A percentile compares a stretch with the other conserved stretches of the same genome.
phyloP scores from a whole-genome alignment of 2,113 vertebrate genomes.

The Eolophus roseicapilla region DNA sequence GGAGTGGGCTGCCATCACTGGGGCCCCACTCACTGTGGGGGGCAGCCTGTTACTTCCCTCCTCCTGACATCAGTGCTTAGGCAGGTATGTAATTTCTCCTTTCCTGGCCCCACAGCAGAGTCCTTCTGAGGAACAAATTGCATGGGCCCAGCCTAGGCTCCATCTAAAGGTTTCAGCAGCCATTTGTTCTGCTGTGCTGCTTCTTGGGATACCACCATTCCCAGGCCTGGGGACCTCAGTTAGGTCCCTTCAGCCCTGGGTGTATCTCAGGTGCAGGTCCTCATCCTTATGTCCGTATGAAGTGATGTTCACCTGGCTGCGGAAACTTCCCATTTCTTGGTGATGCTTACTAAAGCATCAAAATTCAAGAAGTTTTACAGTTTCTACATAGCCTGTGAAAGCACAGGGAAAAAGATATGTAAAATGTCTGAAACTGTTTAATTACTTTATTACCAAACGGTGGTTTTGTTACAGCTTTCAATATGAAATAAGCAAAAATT shows the following conservation, averaged over 20 bases:
- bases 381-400: not conserved
- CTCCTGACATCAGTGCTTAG: accelerated
- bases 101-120: not conserved
- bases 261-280: not conserved
- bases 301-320: not conserved
- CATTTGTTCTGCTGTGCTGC: accelerated
- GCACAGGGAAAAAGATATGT: not conserved
- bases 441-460: not conserved
- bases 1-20: accelerated
- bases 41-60: not conserved
- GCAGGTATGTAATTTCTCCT: not conserved
- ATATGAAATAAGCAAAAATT: not conserved
- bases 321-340: not conserved
- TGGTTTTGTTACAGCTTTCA: not conserved
- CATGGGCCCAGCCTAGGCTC: not conserved
- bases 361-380: not conserved
- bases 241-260: not conserved
- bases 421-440: not conserved
- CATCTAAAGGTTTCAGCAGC: not conserved
- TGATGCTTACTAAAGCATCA: not conserved
- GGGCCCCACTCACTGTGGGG: accelerated
- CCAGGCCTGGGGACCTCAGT: not conserved
- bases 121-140: not conserved
- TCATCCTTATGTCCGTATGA: accelerated
- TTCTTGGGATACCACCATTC: accelerated